Evolutionary conservation across 2,888 invertebrate genomes (phyloP), one percentile per base, ranked within the genome.

Genomic region (Aphodius sticticus): DNA sequence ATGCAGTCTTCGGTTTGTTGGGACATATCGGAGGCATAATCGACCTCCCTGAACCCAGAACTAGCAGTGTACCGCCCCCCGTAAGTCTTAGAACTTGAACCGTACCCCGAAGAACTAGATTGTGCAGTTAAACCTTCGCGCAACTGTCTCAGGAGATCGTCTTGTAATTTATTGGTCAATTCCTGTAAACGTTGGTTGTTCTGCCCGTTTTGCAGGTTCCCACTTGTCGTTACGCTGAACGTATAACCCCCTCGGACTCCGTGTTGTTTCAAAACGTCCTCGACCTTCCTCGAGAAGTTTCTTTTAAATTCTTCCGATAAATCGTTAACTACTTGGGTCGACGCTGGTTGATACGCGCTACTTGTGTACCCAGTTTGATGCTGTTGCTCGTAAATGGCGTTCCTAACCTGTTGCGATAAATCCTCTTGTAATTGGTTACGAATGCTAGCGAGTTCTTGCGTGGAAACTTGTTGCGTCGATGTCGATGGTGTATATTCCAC

Each of bases 281-380:
- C 84, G 5, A 88, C 78, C 76, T 87, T 86, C 78, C 85, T 82
- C 0, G 89, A 88, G 7, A 89, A 82, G 80, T 89, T 89, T 38
- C 86, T 83, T 78, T 87, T 86, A 12, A 89, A 80, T 78, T 89
- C 88, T 15, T 87, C 86, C n/a, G 85, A 83, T 2, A 89, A 83
- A 78, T 87, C 84, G 79, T 86, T 85, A 37, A 86, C 81, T 9
- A 85, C 82, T n/a, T 79, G 74, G 79, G 85, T 84, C 2, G 81
- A 79, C 2, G 74, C 69, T 7, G 81, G 80, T 14, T 82, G 81
- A 6, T 81, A 79, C 16, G 70, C 77, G 26, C 70, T 69, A 69
- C 53, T 53, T 0, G 53, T 53, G 53, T 53, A 53, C 1, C 53
- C 53, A 53, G 53, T 12, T 74, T 74, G 74, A 1, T 79, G 78